Evolutionary conservation across 2,888 invertebrate species (phyloP).

Genomic region (Epistrophe grossulariae): DNA sequence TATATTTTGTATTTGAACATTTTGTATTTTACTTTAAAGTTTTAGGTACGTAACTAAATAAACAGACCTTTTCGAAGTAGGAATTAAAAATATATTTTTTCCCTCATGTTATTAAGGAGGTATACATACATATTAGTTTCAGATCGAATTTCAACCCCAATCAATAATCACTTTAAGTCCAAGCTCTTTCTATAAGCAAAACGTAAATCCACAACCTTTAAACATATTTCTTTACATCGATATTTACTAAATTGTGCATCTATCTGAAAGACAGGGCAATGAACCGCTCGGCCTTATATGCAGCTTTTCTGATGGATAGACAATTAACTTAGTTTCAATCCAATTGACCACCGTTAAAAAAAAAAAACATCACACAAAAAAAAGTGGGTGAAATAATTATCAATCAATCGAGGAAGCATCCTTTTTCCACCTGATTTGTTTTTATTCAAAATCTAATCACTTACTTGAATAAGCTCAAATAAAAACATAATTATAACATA

Average conservation of each 20-base stretch:
- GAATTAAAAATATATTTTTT: no score
- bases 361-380: slow-evolving; percentile 10
- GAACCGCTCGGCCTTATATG: slow-evolving; percentile 32
- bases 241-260: slow-evolving; percentile 27
- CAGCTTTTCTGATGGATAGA: slow-evolving; percentile 11
- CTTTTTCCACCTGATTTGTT: slow-evolving; percentile 34
- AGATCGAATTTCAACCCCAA: background rate
- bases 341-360: slow-evolving; percentile 28
- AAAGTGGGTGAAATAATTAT: slow-evolving; percentile 41
- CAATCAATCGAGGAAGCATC: slow-evolving; percentile 32
- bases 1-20: no score
- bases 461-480: slow-evolving; percentile 48
- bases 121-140: no score
- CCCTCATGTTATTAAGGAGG: no score
- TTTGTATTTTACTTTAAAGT: no score
- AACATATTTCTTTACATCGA: background rate
- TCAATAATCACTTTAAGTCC: background rate
- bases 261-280: slow-evolving; percentile 60
- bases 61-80: no score
- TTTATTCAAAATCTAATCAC: slow-evolving; percentile 54
- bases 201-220: background rate
- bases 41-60: no score
- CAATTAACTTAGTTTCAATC: slow-evolving; percentile 38
- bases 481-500: slow-evolving; percentile 34
- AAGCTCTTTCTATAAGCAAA: background rate